Evolutionary conservation across 2,797 vertebrate species (phyloP).

Genomic region (Falco berigora): DNA sequence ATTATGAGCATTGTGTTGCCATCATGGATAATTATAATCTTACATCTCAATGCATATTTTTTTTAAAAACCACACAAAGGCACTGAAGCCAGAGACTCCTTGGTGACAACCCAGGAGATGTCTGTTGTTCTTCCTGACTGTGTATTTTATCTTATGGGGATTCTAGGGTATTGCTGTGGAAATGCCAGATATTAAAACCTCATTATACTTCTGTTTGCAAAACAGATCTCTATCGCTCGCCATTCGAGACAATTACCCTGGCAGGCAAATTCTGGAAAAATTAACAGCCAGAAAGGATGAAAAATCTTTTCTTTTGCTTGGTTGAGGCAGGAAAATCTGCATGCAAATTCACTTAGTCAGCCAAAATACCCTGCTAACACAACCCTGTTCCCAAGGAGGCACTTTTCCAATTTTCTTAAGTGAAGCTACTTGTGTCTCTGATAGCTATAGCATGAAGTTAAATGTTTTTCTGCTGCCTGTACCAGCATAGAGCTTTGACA

Average conservation of each 20-base stretch:
- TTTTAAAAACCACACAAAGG: neutral
- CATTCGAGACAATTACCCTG: neutral
- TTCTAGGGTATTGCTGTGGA: constrained; percentile 26
- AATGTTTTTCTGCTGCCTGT: neutral
- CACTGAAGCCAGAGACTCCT: neutral
- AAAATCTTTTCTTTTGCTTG: constrained; percentile 5
- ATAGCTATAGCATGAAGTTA: neutral
- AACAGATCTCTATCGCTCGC: neutral
- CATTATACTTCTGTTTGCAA: constrained; percentile 42
- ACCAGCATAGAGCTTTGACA: neutral
- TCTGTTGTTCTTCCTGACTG: constrained; percentile 13
- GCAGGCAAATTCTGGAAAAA: constrained; percentile 34
- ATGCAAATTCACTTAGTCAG: neutral
- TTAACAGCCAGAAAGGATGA: neutral
- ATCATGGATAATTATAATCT: neutral
- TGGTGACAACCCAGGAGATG: constrained; percentile 22
- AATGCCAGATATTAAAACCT: constrained; percentile 46
- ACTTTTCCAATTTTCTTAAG: neutral
- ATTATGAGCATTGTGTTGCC: constrained; percentile 8
- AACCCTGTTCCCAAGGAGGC: neutral
- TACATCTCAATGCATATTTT: neutral
- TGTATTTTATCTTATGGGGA: neutral
- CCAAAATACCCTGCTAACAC: neutral
- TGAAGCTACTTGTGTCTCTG: neutral
- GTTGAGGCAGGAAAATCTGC: constrained; percentile 14